phyloP scores from a whole-genome alignment of 2,113 vertebrate species.

The Morone saxatilis region DNA sequence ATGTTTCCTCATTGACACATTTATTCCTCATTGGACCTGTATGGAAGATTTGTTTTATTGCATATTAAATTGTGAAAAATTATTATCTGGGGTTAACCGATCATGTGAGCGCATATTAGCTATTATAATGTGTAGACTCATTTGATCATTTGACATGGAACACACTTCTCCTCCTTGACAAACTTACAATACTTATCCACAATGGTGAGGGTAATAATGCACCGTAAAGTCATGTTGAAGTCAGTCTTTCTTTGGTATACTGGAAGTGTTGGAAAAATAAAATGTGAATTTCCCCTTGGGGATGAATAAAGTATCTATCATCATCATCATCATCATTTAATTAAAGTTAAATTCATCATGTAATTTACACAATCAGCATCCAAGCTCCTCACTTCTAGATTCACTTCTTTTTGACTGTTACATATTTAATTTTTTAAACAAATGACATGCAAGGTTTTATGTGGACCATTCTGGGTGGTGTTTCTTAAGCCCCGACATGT shows the following conservation, averaged over 20 bases:
- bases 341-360: background rate
- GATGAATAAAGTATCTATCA: too few relatives aligned
- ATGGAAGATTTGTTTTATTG: background rate
- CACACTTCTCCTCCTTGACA: slow-evolving; percentile 29
- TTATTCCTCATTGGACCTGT: background rate
- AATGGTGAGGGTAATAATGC: background rate
- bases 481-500: slow-evolving; percentile 30
- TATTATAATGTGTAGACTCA: slow-evolving; percentile 3
- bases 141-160: slow-evolving; percentile 52
- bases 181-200: background rate
- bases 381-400: background rate
- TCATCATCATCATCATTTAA: too few relatives aligned
- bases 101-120: background rate
- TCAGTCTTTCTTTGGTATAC: background rate
- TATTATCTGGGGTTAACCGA: background rate
- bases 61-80: slow-evolving; percentile 22
- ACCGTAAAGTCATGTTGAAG: background rate
- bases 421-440: background rate
- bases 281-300: too few relatives aligned
- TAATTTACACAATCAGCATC: background rate
- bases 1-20: slow-evolving; percentile 4
- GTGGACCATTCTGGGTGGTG: slow-evolving; percentile 5
- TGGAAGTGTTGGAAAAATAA: too few relatives aligned
- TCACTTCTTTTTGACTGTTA: background rate
- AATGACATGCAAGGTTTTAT: slow-evolving; percentile 6